Evolutionary conservation across 2,113 vertebrate species (phyloP).

Genomic region (Tupaia tana): DNA sequence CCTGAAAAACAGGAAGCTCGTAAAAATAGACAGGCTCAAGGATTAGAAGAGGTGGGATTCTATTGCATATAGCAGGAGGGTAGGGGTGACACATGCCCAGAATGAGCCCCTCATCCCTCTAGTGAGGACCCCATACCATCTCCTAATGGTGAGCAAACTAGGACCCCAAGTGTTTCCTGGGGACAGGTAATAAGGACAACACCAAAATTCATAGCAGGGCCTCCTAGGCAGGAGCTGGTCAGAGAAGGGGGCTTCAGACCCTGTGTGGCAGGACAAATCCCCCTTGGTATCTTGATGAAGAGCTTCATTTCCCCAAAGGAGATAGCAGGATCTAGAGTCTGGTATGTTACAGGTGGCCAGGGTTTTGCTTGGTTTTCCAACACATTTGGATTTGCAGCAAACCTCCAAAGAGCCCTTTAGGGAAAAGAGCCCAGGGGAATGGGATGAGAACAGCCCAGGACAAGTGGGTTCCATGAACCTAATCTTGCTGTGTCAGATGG

Average conservation of each 20-base stretch:
- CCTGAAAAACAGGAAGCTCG: not conserved
- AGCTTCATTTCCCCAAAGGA: fast-evolving
- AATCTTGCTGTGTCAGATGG: not conserved
- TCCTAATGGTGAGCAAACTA: not conserved
- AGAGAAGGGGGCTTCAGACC: too few relatives aligned
- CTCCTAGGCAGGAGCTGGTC: too few relatives aligned
- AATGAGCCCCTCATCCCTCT: fast-evolving
- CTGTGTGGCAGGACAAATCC: fast-evolving
- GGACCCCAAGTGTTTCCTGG: not conserved
- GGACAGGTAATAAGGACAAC: too few relatives aligned
- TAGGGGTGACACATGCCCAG: fast-evolving
- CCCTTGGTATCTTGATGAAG: fast-evolving
- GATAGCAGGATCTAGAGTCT: fast-evolving
- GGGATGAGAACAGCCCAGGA: too few relatives aligned
- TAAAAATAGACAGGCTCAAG: fast-evolving
- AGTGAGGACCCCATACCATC: fast-evolving
- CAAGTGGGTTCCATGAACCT: fast-evolving
- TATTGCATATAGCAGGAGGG: too few relatives aligned
- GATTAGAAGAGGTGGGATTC: too few relatives aligned
- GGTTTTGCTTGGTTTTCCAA: not conserved
- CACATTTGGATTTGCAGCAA: not conserved
- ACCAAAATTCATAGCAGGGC: fast-evolving
- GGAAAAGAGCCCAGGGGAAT: fast-evolving
- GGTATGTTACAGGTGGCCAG: fast-evolving
- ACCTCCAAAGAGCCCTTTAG: not conserved